A percentile compares a stretch with the other conserved stretches of the same genome.
Evolutionary conservation across 2,797 vertebrate species (phyloP).

Genomic region (Syndactyla subalaris): DNA sequence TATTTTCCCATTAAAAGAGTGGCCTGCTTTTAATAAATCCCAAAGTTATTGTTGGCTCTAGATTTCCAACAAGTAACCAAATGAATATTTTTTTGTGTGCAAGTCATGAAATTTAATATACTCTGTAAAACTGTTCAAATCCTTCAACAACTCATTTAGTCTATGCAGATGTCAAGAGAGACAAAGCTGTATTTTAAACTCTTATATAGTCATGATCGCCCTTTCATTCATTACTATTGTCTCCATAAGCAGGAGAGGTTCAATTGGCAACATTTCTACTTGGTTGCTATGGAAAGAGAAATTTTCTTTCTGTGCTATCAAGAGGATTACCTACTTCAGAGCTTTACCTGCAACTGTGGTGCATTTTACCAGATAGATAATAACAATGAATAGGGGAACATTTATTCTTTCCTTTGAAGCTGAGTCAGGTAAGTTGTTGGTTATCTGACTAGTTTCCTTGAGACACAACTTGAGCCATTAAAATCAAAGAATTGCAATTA

Average conservation of each 20-base stretch:
- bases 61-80: constrained; percentile 62
- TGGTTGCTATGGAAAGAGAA: not conserved
- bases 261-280: not conserved
- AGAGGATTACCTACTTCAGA: not conserved
- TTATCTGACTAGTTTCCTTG: not conserved
- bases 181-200: constrained; percentile 46
- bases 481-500: not conserved
- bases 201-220: not conserved
- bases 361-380: not conserved
- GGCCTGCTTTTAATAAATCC: constrained; percentile 75
- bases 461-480: not conserved
- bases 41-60: constrained; percentile 70
- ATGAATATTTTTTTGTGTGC: constrained; percentile 66
- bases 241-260: not conserved
- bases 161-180: constrained; percentile 61
- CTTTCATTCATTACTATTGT: constrained; percentile 38
- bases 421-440: not conserved
- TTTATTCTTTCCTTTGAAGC: not conserved
- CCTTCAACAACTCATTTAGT: constrained; percentile 65
- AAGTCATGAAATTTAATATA: constrained; percentile 74
- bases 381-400: not conserved
- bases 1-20: constrained; percentile 73
- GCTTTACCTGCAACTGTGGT: not conserved
- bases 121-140: constrained; percentile 69
- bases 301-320: not conserved